Conservation (phyloP, 2,113 vertebrate species). For the Neolamprologus variostigma region DNA sequence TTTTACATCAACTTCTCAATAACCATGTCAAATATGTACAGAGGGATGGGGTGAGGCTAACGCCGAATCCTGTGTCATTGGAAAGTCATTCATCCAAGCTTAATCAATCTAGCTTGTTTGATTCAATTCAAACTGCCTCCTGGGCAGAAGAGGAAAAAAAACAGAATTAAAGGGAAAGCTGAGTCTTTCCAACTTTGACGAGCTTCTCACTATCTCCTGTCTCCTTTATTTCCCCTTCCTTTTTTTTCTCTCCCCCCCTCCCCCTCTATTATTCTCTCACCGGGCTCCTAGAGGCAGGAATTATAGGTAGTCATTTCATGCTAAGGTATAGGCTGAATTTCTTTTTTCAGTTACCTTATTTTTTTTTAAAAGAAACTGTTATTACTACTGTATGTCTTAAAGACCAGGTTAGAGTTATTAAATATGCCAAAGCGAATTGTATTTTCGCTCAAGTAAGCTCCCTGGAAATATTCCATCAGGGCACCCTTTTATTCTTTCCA, state of each 20-base stretch:
- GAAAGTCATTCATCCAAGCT: slow-evolving; percentile 59
- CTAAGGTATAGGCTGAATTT: slow-evolving; percentile 55
- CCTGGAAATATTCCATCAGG: slow-evolving; percentile 79
- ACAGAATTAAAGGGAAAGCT: slow-evolving; percentile 42
- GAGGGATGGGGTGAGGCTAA: slow-evolving; percentile 31
- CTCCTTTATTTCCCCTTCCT: not conserved
- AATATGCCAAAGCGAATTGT: slow-evolving; percentile 78
- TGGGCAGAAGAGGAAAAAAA: slow-evolving; percentile 30
- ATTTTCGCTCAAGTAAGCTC: slow-evolving; percentile 79
- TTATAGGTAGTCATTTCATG: slow-evolving; percentile 72
- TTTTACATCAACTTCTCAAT: slow-evolving; percentile 36
- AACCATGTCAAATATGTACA: slow-evolving; percentile 53
- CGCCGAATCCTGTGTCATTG: slow-evolving; percentile 46
- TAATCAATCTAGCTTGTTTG: slow-evolving; percentile 67
- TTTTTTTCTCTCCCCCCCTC: not conserved
- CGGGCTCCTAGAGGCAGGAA: slow-evolving; percentile 54
- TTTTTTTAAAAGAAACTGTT: slow-evolving; percentile 45
- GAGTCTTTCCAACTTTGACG: slow-evolving; percentile 58
- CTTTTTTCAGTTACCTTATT: slow-evolving; percentile 24
- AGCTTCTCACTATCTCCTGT: slow-evolving; percentile 36
- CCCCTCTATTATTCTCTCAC: not conserved
- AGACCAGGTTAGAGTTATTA: slow-evolving; percentile 76
- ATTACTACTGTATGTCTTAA: slow-evolving; percentile 72
- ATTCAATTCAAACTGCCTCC: slow-evolving; percentile 58
- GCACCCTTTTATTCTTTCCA: slow-evolving; percentile 73